Conservation (phyloP, 2,888 invertebrate genomes). For the Dione juno region DNA sequence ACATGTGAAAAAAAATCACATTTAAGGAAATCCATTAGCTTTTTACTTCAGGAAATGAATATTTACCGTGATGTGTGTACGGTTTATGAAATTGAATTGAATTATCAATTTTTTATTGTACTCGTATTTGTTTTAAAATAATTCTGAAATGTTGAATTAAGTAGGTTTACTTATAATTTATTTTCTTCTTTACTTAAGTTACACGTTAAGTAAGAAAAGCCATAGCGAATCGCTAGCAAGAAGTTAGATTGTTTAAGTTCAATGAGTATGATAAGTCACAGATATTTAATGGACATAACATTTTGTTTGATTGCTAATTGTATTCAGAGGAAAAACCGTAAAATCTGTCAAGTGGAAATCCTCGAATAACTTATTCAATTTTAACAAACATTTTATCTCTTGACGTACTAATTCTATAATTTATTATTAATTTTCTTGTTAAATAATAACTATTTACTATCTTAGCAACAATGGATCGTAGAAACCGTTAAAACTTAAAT, state of each 20-base stretch:
- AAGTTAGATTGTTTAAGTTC: slow-evolving; percentile 13
- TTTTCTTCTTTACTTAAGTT: not conserved
- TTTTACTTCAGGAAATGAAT: slow-evolving; percentile 12
- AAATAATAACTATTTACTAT: not conserved
- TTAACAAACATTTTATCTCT: slow-evolving; percentile 6
- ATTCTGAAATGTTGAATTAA: too few species aligned
- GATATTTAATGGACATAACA: not conserved
- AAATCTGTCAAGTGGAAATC: slow-evolving; percentile 13
- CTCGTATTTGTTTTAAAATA: too few species aligned
- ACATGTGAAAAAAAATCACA: slow-evolving; percentile 3
- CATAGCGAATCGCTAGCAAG: not conserved
- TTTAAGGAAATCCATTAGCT: slow-evolving; percentile 27
- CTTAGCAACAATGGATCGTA: slow-evolving; percentile 8
- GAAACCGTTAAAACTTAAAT: not conserved
- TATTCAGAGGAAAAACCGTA: slow-evolving; percentile 13
- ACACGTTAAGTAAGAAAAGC: not conserved
- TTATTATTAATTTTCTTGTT: slow-evolving; percentile 1
- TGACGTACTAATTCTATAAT: slow-evolving; percentile 15
- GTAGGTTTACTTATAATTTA: not conserved
- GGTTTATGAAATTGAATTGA: slow-evolving; percentile 5
- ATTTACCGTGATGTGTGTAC: not conserved
- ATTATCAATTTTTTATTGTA: slow-evolving; percentile 2
- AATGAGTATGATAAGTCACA: not conserved
- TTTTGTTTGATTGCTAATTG: slow-evolving; percentile 16
- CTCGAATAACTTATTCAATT: slow-evolving; percentile 12